Base-by-base conservation (phyloP, 1,140 invertebrate species). In the Megalopta genalis region DNA sequence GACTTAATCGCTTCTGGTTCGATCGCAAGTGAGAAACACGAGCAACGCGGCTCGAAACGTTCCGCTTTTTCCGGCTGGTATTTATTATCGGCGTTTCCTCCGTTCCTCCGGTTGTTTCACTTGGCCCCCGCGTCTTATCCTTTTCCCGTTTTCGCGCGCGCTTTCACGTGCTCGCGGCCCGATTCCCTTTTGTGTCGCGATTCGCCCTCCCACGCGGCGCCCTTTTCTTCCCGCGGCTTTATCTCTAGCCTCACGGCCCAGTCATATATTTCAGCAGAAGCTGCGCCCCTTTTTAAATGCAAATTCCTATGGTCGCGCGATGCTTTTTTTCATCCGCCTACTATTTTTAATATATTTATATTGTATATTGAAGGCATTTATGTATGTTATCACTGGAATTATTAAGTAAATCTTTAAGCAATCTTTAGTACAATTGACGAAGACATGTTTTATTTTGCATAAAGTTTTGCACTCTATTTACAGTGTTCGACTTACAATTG, bases 221-320 rank as follows among this genome's bases (percentile, higher is more conserved):
- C 46, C 42, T 64, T 77, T 64, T 46, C 68, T 78, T 72, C 70
- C 76, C 23, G n/a, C 16, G 16, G 54, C 68, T 78, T 78, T 78
- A 78, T 78, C 70, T 46, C 68, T 23, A 57, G 60, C 60, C 49
- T 14, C 78, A 27, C 68, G 78, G 78, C 73, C 65, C 68, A 25
- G 59, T 14, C 49, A 57, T 78, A 74, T 85, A 85, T 85, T 85
- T 85, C 72, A 70, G 68, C 79, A 80, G 83, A 46, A 83, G 77
- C 84, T 69, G 77, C 71, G 68, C 66, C 54, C 71, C 82, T 85
- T 80, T 84, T 84, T 84, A 85, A 85, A 85, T 85, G 78, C 77
- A 85, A 83, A 85, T 84, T 70, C 49, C 49, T 67, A 72, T 54
- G 71, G 79, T 69, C 71, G 6, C 54, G 73, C 71, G 65, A 83